These are phyloP conservation scores for Papilio gigon DNA, from an alignment of 2,888 invertebrate species.

Conservation along the genomic window DNA sequence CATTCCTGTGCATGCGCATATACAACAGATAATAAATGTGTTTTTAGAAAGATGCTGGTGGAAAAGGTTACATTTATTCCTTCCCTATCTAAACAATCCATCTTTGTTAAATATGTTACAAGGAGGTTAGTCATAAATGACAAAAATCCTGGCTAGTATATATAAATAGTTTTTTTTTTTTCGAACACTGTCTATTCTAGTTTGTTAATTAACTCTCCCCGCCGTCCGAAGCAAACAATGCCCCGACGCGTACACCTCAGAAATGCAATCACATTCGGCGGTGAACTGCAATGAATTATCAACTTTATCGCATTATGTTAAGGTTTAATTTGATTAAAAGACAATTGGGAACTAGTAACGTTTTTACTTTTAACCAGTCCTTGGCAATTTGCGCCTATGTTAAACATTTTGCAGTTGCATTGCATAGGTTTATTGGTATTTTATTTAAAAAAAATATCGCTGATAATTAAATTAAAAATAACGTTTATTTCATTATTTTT, in stretches of 20 bases:
- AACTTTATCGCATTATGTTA: neutral
- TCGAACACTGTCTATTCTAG: slow-evolving; percentile 1
- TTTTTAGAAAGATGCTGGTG: too few species aligned
- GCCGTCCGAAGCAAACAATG: slow-evolving; percentile 2
- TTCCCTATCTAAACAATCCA: neutral
- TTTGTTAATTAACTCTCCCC: slow-evolving; percentile 4
- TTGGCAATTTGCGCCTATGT: neutral
- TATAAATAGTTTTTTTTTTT: slow-evolving; percentile 5
- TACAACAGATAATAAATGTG: too few species aligned
- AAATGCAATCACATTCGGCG: neutral
- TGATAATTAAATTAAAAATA: too few species aligned
- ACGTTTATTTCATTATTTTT: too few species aligned
- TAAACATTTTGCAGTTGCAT: too few species aligned
- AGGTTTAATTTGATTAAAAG: neutral
- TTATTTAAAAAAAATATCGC: too few species aligned
- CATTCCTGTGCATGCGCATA: too few species aligned
- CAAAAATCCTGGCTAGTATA: neutral
- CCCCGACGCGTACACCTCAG: slow-evolving; percentile 5
- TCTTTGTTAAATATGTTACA: neutral
- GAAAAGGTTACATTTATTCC: too few species aligned
- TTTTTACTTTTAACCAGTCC: too few species aligned
- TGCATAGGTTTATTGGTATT: too few species aligned
- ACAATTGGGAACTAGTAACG: too few species aligned
- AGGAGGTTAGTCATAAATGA: neutral
- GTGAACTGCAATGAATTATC: neutral